These are phyloP conservation scores for Myripristis jacobus DNA, from an alignment of 2,797 vertebrate species.

Conservation along the genomic window DNA sequence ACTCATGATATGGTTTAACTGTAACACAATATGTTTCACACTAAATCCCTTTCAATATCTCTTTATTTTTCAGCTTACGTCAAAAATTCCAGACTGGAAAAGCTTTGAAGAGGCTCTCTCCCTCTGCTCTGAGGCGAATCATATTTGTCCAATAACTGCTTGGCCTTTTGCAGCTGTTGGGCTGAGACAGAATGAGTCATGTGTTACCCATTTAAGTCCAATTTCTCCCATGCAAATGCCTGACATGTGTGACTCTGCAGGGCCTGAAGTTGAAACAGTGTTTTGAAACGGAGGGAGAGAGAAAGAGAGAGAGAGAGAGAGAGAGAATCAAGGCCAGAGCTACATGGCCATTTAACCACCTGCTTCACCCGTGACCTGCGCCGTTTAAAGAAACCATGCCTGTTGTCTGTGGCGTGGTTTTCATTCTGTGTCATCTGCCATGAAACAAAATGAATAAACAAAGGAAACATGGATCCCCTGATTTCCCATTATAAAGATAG, in stretches of 20 bases:
- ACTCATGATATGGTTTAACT: slow-evolving; percentile 61
- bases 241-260: slow-evolving; percentile 77
- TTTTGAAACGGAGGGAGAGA: slow-evolving; percentile 45
- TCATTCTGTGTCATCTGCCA: slow-evolving; percentile 44
- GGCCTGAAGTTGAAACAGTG: slow-evolving; percentile 60
- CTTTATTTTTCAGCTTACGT: slow-evolving; percentile 75
- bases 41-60: slow-evolving; percentile 72
- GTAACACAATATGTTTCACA: slow-evolving; percentile 74
- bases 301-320: slow-evolving; percentile 31
- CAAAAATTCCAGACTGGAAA: slow-evolving; percentile 76
- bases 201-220: slow-evolving; percentile 81
- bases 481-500: slow-evolving; percentile 56
- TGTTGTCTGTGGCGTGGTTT: slow-evolving; percentile 47
- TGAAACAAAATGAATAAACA: slow-evolving; percentile 62
- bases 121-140: slow-evolving; percentile 76
- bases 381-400: slow-evolving; percentile 56
- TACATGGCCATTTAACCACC: slow-evolving; percentile 66
- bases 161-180: slow-evolving; percentile 79
- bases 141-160: slow-evolving; percentile 81
- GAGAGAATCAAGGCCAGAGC: slow-evolving; percentile 54
- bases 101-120: slow-evolving; percentile 77
- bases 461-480: slow-evolving; percentile 36
- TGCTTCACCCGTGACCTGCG: slow-evolving; percentile 64
- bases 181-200: slow-evolving; percentile 76
- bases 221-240: slow-evolving; percentile 78